These are phyloP conservation scores for Camelus dromedarius DNA, from an alignment of 2,113 vertebrate species.

Conservation along the genomic window DNA sequence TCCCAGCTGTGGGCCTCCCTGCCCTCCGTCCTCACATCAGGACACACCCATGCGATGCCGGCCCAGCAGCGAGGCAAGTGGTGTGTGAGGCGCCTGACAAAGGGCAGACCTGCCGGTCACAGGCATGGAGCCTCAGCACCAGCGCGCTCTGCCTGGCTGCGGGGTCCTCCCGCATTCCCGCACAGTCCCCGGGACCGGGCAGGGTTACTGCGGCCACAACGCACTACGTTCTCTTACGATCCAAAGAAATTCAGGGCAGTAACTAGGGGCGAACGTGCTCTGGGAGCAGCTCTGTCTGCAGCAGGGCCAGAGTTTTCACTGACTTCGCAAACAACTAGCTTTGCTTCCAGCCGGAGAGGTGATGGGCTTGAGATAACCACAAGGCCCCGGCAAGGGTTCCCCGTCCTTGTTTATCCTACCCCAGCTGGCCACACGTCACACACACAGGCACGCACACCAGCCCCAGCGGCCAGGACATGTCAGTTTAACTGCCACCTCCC, in stretches of 20 bases:
- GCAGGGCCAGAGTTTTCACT: accelerated
- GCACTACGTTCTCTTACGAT: neutral
- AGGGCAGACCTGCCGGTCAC: accelerated
- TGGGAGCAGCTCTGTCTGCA: accelerated
- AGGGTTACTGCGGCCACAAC: accelerated
- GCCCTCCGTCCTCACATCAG: neutral
- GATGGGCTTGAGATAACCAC: neutral
- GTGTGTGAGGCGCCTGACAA: accelerated
- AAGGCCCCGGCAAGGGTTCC: neutral
- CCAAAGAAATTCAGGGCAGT: neutral
- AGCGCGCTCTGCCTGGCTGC: accelerated
- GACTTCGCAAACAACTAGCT: too few species aligned
- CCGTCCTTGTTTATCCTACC: neutral
- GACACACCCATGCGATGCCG: neutral
- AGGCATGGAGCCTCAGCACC: neutral
- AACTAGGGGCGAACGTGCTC: accelerated
- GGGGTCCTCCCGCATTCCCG: neutral
- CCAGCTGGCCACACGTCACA: neutral
- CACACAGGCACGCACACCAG: too few species aligned
- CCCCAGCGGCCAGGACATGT: accelerated
- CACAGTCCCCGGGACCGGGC: accelerated
- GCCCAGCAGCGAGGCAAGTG: neutral
- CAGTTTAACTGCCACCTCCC: neutral
- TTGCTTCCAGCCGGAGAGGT: neutral
- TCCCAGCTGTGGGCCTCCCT: neutral